These are phyloP conservation scores for Trachelus stipa DNA, from an alignment of 2,888 invertebrate species.

Conservation along the genomic window DNA sequence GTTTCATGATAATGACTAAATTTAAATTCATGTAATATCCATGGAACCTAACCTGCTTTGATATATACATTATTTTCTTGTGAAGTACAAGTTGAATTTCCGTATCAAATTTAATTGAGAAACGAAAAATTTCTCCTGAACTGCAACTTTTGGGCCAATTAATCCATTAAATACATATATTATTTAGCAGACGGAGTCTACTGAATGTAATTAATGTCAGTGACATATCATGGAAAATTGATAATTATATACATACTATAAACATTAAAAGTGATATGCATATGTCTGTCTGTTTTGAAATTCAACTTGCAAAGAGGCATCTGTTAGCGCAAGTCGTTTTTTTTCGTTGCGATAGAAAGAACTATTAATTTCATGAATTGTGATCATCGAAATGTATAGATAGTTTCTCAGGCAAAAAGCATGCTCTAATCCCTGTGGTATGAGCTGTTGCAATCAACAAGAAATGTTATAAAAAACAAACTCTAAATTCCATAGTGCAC, in stretches of 20 bases:
- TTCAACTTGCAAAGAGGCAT: not conserved
- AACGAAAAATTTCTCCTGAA: not conserved
- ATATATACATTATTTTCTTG: not conserved
- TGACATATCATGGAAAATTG: too few relatives aligned
- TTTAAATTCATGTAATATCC: not conserved
- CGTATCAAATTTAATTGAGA: not conserved
- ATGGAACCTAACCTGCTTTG: not conserved
- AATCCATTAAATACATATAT: too few relatives aligned
- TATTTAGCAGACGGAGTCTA: too few relatives aligned
- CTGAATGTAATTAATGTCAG: not conserved
- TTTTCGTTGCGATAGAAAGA: not conserved
- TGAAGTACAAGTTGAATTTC: not conserved
- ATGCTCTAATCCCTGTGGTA: slow-evolving; percentile 62
- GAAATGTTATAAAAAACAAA: not conserved
- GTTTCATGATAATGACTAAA: not conserved
- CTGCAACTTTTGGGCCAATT: not conserved
- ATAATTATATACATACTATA: not conserved
- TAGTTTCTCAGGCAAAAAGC: slow-evolving; percentile 35
- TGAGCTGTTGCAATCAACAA: slow-evolving; percentile 33
- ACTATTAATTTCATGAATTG: not conserved
- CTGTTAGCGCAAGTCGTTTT: not conserved
- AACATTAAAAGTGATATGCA: not conserved
- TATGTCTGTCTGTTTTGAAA: not conserved
- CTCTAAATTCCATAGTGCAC: not conserved
- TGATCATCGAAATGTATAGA: not conserved